Percentiles rank a stretch among this genome's conserved stretches.
Evolutionary conservation across 2,113 vertebrate species (phyloP).

Genomic region (Corapipo altera): DNA sequence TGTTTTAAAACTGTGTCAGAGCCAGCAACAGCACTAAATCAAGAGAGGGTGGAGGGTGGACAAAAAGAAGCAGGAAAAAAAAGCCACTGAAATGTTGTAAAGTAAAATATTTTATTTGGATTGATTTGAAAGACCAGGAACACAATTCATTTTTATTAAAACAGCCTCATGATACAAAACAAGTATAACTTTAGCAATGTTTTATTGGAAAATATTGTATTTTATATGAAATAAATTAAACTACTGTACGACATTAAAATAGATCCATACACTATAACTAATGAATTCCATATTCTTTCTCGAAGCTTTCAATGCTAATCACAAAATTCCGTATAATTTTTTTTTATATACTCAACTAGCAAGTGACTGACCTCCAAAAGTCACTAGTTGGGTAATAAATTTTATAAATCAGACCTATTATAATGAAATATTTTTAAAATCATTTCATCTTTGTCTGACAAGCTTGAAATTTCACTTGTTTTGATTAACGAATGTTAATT

Average conservation of each 20-base stretch:
- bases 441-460: constrained; percentile 45
- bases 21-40: constrained; percentile 3
- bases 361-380: constrained; percentile 70
- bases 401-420: constrained; percentile 64
- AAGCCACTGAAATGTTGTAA: not conserved
- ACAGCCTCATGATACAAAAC: constrained; percentile 29
- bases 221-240: constrained; percentile 58
- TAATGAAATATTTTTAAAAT: constrained; percentile 64
- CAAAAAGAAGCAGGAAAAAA: not conserved
- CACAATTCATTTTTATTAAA: constrained; percentile 53
- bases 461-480: constrained; percentile 33
- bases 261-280: constrained; percentile 49
- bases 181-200: constrained; percentile 51
- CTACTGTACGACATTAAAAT: constrained; percentile 57
- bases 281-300: constrained; percentile 66
- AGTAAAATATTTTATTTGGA: constrained; percentile 36
- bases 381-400: constrained; percentile 69
- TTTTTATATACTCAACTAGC: constrained; percentile 64
- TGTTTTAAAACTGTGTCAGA: constrained; percentile 38
- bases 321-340: constrained; percentile 69
- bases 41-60: not conserved
- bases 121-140: constrained; percentile 24
- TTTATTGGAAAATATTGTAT: constrained; percentile 39
- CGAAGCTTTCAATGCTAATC: constrained; percentile 61
- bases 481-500: constrained; percentile 46